Evolutionary conservation across 1,140 invertebrate species (phyloP), one percentile per base, ranked within the genome.

Genomic region (Cyclargus thomasi): DNA sequence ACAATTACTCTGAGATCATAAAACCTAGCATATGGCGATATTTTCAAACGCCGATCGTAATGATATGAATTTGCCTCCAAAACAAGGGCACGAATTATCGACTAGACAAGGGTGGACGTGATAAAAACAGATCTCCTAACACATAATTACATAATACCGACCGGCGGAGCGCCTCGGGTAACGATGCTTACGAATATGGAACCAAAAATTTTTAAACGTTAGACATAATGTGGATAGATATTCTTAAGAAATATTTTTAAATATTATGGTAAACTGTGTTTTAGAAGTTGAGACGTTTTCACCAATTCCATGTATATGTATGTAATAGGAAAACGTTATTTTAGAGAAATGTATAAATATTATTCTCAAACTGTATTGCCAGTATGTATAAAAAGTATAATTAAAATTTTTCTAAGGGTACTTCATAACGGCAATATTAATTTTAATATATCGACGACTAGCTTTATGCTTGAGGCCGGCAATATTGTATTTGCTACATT

Each of bases 81-180:
- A 86, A 87, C 82, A 82, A 88, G 79, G 82, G 76, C 69, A 84
- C 83, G 81, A 76, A 88, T 90, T 88, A 90, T 86, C 75, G 78
- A 80, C 71, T 90, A 90, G 87, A 89, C 85, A 82, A 82, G 86
- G 86, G 85, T 86, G 81, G 85, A 90, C 85, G 84, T 86, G 88
- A 88, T 90, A 90, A 90, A 90, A 90, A 88, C 86, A 86, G 77
- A 90, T 88, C 81, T 87, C 73, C 83, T 88, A 88, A 88, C 86
- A 86, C 85, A 74, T 88, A 90, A 90, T 90, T 88, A 88, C 85
- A 81, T 90, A 90, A 90, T 90, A 86, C 86, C 71, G 81, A 78
- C 74, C 81, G n/a, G n/a, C 82, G 77, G 69, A 70, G 70, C 74
- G 82, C 83, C 83, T 78, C 77, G 78, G 81, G 81, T 86, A 86